Base-by-base conservation (phyloP, 53 echinoderm and acorn worm genomes). In the Pentamera pediparva region DNA sequence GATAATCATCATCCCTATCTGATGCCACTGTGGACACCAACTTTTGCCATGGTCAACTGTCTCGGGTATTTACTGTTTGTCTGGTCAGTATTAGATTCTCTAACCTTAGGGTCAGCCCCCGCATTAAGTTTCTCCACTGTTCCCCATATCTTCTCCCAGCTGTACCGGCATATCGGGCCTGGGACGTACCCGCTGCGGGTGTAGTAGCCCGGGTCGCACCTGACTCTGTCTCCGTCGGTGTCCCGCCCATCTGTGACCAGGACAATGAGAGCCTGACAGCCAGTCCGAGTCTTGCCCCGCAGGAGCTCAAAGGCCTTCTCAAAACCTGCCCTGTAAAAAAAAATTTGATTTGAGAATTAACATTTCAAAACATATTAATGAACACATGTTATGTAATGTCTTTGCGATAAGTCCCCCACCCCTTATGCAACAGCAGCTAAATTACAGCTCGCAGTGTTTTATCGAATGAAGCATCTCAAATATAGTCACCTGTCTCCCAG, bases 151-250 rank as follows among this genome's bases (percentile, higher is more conserved):
- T 82, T 96, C 35, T 75, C 20, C 96, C 96, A 96, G 4, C 77
- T 65, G 39, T 91, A 91, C 45, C 88, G 87, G 80, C 96, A 96
- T 35, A 96, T 88, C 1, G 96, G 91, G n/a, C 96, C 96, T 11
- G 96, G 96, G 0, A 91, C 96, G 74, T 91, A 96, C 2, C 96
- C 96, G 70, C 96, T 96, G 5, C 96, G 69, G 0, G 96, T 96
- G 83, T 96, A 96, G 78, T 96, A 96, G 56, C 96, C 96, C 61
- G 96, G 96, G 15, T 90, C 91, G 75, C 96, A 96, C 19, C 96
- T 78, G 18, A 96, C 96, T 32, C 75, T 75, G 75, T 96, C 96
- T 43, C 96, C 96, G 30, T 96, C 96, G 0, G 96, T 96, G 52
- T 96, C 96, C 75, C 83, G 85, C 39, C 96, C 96, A 76, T 96